Evolutionary conservation across 1,140 invertebrate genomes (phyloP), one percentile per base, ranked within the genome.

Genomic region (Galleria mellonella): DNA sequence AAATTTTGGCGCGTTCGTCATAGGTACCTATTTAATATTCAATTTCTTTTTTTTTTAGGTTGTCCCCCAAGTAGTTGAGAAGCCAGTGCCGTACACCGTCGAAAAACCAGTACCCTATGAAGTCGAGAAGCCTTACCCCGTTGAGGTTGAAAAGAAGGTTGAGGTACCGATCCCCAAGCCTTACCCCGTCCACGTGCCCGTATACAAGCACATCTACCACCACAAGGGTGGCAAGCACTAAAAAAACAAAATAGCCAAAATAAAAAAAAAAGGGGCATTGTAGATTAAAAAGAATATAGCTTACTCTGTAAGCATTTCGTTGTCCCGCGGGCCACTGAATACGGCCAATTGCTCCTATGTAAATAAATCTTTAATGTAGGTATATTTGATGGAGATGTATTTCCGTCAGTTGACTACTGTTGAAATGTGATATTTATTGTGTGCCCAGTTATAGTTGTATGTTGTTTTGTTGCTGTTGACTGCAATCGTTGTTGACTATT

Each of bases 171-270:
- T 94, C 59, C 91, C 91, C 52, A 93, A 93, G 76, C 92, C 92
- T 15, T 93, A 94, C 74, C 91, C 92, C 32, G 92, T 94, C 41
- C 92, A 93, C 56, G 90, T 92, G n/a, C 92, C 92, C 3, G 91
- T 94, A 37, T 94, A 93, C 87, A 94, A 93, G 75, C 92, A 94
- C 76, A 90, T 94, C 55, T 92, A 93, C 85, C 92, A 92, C 66
- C 90, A 92, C 72, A 89, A 90, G 51, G 85, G 85, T 57, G 81
- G 81, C 62, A 86, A 87, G 58, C 83, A 87, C 69, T 87, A 83
- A 77, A 49, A 29, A 43, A 23, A n/a, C 40, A 28, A 46, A 47
- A 32, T 32, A 14, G 11, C 15, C 9, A 43, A 39, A 36, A 14
- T n/a, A 36, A 36, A 36, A 15, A 36, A 36, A 36, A 15, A 14